Evolutionary conservation across 2,113 vertebrate genomes (phyloP), one percentile per base, ranked within the genome.

Genomic region (Antigone vipio): DNA sequence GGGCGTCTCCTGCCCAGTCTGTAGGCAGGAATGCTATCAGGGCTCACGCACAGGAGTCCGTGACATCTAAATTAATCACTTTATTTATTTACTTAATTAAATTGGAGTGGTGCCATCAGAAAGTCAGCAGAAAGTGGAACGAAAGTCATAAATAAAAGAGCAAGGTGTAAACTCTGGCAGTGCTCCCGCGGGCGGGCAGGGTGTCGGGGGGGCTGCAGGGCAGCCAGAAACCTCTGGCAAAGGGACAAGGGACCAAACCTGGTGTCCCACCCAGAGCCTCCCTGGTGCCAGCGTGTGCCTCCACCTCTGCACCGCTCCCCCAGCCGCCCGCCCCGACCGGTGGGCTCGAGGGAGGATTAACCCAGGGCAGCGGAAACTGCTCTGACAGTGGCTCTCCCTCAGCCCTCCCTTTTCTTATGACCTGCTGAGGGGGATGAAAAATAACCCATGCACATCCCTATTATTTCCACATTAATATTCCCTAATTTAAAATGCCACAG

Each of bases 61-160:
- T 9, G 17, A 58, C 53, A 40, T 64, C 10, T 23, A 38, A 79
- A 88, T 88, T 75, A 94, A 92, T 94, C 77, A 22, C 29, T 67
- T 60, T 79, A 68, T 90, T 92, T 94, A 90, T 90, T 94, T 92
- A 62, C 73, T 84, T 92, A 90, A 90, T 92, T 92, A 83, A 83
- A 87, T 80, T 79, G 92, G 86, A 92, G 58, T 3, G 18, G 38
- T 85, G 73, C 89, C 95, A 92, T 52, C 63, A 34, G 62, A 26
- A 44, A 74, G 67, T 22, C 92, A 77, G 59, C 88, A 73, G 75
- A 76, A 89, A 85, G 85, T 34, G 58, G 63, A 75, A 76, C 84
- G 73, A 49, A 92, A 92, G 86, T 72, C 78, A 38, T 21, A 42
- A 68, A 71, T 50, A 40, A 47, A 66, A 88, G 44, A 60, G 47